Evolutionary conservation across 2,888 invertebrate species (phyloP).

Genomic region (Habrosyne pyritoides): DNA sequence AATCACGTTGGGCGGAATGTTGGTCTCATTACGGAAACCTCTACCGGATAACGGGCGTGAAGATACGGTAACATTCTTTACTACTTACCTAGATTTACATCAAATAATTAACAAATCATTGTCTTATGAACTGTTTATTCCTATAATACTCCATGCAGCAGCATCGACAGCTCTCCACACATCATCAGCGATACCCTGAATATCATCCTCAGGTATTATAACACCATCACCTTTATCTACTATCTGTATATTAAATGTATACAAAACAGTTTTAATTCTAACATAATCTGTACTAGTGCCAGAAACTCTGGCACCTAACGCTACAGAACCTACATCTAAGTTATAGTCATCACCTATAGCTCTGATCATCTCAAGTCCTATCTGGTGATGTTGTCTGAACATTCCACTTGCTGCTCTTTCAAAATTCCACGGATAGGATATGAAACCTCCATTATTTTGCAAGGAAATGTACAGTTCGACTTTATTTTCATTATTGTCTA

Average conservation of each 20-base stretch:
- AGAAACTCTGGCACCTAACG: slow-evolving; percentile 59
- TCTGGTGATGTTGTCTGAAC: slow-evolving; percentile 57
- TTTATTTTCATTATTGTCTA: slow-evolving; percentile 71
- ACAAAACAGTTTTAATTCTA: slow-evolving; percentile 46
- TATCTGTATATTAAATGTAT: slow-evolving; percentile 62
- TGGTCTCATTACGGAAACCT: too few species aligned
- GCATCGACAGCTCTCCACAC: slow-evolving; percentile 62
- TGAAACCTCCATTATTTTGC: slow-evolving; percentile 88
- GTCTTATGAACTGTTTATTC: slow-evolving; percentile 14
- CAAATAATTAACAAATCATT: not conserved
- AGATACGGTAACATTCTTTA: too few species aligned
- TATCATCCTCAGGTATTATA: slow-evolving; percentile 55
- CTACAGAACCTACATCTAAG: slow-evolving; percentile 53
- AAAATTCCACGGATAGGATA: slow-evolving; percentile 88
- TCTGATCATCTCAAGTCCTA: slow-evolving; percentile 55
- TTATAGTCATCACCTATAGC: slow-evolving; percentile 49
- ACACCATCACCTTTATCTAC: slow-evolving; percentile 52
- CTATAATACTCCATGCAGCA: slow-evolving; percentile 42
- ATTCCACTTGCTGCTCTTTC: slow-evolving; percentile 72
- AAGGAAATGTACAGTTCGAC: slow-evolving; percentile 87
- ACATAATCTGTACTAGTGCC: slow-evolving; percentile 68
- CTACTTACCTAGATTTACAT: not conserved
- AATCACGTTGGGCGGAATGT: too few species aligned
- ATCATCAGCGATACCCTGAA: slow-evolving; percentile 50
- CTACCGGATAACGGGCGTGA: too few species aligned